These are phyloP conservation scores for Sebastolobus altivelis DNA, from an alignment of 2,797 vertebrate species.

Conservation along the genomic window DNA sequence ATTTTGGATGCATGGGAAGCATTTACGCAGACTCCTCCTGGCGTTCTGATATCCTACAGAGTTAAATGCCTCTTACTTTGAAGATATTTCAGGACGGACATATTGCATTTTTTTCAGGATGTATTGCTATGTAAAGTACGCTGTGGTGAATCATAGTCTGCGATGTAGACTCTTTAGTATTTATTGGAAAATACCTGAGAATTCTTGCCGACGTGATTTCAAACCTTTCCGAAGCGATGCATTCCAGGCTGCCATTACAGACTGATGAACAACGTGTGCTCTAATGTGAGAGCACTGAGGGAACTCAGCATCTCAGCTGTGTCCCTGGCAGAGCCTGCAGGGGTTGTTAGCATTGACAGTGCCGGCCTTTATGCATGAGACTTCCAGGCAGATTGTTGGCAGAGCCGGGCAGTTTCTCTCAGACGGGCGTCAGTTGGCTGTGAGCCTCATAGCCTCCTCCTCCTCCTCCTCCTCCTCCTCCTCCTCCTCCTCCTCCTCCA, in stretches of 20 bases:
- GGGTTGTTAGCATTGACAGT: conserved; percentile 78
- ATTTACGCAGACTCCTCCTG: not conserved
- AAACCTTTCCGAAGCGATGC: conserved; percentile 19
- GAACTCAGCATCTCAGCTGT: conserved; percentile 65
- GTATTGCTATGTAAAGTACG: not conserved
- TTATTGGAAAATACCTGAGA: conserved; percentile 5
- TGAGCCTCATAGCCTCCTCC: conserved; percentile 46
- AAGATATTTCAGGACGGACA: not conserved
- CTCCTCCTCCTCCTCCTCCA: conserved; percentile 45
- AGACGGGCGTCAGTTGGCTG: conserved; percentile 73
- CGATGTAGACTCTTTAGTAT: not conserved
- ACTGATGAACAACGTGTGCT: conserved; percentile 67
- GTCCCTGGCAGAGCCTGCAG: conserved; percentile 77
- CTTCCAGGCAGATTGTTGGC: conserved; percentile 79
- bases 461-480: conserved; percentile 50
- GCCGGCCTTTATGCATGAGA: conserved; percentile 72
- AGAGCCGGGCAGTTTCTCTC: conserved; percentile 65
- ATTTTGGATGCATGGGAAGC: conserved; percentile 32
- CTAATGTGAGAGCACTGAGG: conserved; percentile 59
- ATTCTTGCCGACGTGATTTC: conserved; percentile 18
- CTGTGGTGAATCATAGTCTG: not conserved
- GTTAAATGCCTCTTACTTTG: conserved; percentile 3
- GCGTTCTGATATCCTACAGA: not conserved
- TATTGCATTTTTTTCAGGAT: not conserved
- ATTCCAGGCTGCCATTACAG: conserved; percentile 46